A percentile compares a stretch with the other conserved stretches of the same genome.
Conservation (phyloP, 1,140 invertebrate genomes). For the Halictus rubicundus region DNA sequence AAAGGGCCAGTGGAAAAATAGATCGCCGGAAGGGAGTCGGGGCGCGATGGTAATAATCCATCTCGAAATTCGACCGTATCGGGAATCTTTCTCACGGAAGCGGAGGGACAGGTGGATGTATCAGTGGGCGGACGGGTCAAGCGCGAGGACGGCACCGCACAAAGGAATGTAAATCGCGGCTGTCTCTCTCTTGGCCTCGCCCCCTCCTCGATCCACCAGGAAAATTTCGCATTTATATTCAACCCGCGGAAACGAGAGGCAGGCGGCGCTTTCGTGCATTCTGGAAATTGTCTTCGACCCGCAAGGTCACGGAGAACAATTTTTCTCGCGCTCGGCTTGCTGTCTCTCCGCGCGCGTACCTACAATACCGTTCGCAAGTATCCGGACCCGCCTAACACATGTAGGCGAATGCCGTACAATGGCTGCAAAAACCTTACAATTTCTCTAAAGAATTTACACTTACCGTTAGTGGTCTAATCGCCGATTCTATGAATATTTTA, state of each 20-base stretch:
- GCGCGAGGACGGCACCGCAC: conserved; percentile 13
- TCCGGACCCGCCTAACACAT: no score
- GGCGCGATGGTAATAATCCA: conserved; percentile 18
- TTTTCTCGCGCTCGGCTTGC: neutral
- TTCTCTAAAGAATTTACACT: no score
- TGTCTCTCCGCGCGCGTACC: no score
- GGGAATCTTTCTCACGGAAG: conserved; percentile 23
- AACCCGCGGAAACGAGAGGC: conserved; percentile 28
- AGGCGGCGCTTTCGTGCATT: conserved; percentile 1
- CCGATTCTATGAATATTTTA: no score
- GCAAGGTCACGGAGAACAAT: conserved; percentile 44
- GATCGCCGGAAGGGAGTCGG: neutral
- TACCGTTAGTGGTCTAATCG: no score
- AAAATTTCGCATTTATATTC: conserved; percentile 66
- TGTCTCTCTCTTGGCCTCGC: conserved; percentile 1
- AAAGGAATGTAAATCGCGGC: conserved; percentile 56
- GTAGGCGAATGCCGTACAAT: no score
- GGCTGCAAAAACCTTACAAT: no score
- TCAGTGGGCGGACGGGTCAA: neutral
- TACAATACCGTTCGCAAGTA: no score
- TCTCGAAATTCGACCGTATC: conserved; percentile 46
- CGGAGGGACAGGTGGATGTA: conserved; percentile 11
- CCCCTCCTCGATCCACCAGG: neutral
- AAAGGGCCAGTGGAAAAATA: neutral
- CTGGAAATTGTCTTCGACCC: conserved; percentile 37